Evolutionary conservation across 2,797 vertebrate genomes (phyloP).

Genomic region (Dipus sagitta): DNA sequence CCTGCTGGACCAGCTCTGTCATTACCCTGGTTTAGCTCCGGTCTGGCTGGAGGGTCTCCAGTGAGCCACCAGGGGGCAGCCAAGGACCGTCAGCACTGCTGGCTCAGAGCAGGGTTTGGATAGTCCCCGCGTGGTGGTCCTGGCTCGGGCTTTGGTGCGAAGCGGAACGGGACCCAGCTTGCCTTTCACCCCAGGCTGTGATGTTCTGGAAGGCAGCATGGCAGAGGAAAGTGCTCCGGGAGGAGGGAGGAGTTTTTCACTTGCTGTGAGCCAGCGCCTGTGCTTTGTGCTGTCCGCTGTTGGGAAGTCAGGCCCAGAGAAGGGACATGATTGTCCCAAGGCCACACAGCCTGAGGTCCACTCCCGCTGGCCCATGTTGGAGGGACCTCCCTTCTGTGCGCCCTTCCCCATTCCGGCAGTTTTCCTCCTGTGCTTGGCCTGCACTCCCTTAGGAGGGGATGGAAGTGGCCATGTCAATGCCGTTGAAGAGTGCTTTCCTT

Average conservation of each 20-base stretch:
- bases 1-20: not conserved
- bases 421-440: not conserved
- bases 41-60: constrained; percentile 6
- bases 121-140: not conserved
- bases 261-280: not conserved
- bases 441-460: not conserved
- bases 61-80: constrained; percentile 68
- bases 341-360: not conserved
- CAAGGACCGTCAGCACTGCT: not conserved
- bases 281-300: not conserved
- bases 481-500: not conserved
- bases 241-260: not conserved
- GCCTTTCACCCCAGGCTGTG: not conserved
- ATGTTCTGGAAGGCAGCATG: not conserved
- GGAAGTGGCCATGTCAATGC: not conserved
- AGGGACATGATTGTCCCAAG: not conserved
- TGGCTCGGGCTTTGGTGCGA: not conserved
- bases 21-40: not conserved
- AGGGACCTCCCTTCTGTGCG: not conserved
- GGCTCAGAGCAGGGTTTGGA: not conserved
- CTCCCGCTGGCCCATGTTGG: not conserved
- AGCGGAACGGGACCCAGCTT: not conserved
- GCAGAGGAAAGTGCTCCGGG: not conserved
- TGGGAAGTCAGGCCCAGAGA: not conserved
- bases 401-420: not conserved